phyloP scores from a whole-genome alignment of 2,888 invertebrate genomes.

The Leucophora obtusa region DNA sequence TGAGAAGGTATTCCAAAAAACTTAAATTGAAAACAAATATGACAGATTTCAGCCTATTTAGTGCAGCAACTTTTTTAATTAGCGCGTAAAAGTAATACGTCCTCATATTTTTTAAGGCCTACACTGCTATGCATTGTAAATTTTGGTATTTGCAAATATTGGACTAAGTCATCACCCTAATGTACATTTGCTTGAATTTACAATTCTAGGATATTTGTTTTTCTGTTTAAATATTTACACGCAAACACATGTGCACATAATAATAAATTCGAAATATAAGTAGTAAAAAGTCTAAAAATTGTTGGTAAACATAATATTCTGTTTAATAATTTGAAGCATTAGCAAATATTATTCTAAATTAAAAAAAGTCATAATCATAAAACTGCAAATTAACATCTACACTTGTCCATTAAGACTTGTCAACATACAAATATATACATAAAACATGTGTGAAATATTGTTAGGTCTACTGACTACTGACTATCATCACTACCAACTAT shows the following conservation, averaged over 20 bases:
- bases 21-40: no score
- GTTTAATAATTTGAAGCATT: conserved; percentile 20
- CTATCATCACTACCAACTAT: not conserved
- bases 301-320: conserved; percentile 25
- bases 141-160: no score
- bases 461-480: not conserved
- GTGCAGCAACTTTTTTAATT: no score
- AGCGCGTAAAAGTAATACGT: no score
- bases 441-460: conserved; percentile 14
- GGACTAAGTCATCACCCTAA: no score
- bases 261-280: not conserved
- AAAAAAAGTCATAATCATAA: not conserved
- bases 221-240: not conserved
- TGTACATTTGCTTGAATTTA: not conserved
- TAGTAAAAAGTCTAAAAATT: not conserved
- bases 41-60: no score
- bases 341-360: conserved; percentile 2
- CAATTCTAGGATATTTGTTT: not conserved
- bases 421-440: not conserved
- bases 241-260: not conserved
- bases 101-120: no score
- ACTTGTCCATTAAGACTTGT: conserved; percentile 25
- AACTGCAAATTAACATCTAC: conserved; percentile 21
- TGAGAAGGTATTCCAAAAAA: no score
- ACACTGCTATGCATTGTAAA: no score